Evolutionary conservation across 2,888 invertebrate genomes (phyloP), one percentile per base, ranked within the genome.

Genomic region (Gastracanthus pulcherrimus): DNA sequence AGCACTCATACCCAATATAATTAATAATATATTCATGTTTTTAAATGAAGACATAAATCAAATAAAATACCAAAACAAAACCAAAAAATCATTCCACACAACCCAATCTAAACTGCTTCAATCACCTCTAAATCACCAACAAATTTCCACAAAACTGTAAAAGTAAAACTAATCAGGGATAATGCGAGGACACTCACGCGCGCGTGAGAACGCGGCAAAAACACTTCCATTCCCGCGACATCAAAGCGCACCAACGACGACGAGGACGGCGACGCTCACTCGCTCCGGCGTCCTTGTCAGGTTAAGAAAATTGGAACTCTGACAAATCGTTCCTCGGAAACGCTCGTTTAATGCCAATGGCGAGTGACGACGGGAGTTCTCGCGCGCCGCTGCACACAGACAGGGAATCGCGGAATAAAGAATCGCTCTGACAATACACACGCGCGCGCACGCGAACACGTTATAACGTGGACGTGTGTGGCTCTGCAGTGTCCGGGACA

Each of bases 241-340:
- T 31, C 55, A 7, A 60, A 31, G 48, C 60, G 9, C 1, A n/a
- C 7, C n/a, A 31, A 31, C 19, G 19, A 36, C 29, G 34, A 4
- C n/a, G 34, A 60, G 34, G n/a, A 31, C 19, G 23, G 29, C 9
- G 9, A 1, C 29, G 34, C n/a, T n/a, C n/a, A n/a, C n/a, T n/a
- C 11, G 48, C 31, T 9, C 36, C 23, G 23, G 71, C 29, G 60
- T 74, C 60, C 67, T 80, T 66, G 67, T 36, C 67, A 36, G 19
- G 13, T 55, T 26, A 23, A 74, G 80, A 76, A 81, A 76, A 76
- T 81, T 81, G 77, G 72, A 38, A 66, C 38, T 34, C 48, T 81
- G 81, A 81, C 81, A 81, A 81, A 81, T 81, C 51, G 77, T 13
- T 71, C 74, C 81, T 72, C 60, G 62, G 72, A 66, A 76, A 67